Evolutionary conservation across 2,797 vertebrate species (phyloP), one percentile per base, ranked within the genome.

Genomic region (Pangasius djambal): DNA sequence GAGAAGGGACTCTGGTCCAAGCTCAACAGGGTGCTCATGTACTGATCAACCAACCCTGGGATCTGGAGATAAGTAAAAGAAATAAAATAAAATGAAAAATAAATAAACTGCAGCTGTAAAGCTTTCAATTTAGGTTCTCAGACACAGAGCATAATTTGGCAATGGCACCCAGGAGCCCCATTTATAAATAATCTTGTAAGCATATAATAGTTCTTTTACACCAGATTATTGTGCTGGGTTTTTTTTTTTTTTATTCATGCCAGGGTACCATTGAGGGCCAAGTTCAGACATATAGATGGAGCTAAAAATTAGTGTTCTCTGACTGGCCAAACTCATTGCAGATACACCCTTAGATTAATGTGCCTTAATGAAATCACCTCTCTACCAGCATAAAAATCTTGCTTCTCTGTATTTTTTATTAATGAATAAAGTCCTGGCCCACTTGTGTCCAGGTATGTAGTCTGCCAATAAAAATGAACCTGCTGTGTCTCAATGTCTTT

Each of bases 1-100:
- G 96, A 97, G 87, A 92, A 96, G 67, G 97, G 96, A 94, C 92
- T 97, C 92, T 97, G 97, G 44, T 99, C 98, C 63, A 99, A 94
- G 91, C 94, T 96, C 87, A 99, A 92, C 91, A 99, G 94, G 28
- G 97, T 96, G 79, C 95, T 95, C 1, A 99, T 94, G 92, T 98
- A 99, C 91, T 98, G 95, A 88, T 97, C 97, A 70, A 97, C 97
- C 92, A 99, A 95, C 40, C 96, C 97, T 0, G 97, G 94, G 90
- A 95, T 97, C 99, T 99, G 93, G 77, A 77, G 37, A 94, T 82
- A 44, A 70, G 90, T 2, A n/a, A 90, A 85, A 6, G 82, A 88
- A 85, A 18, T 18, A 18, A 78, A 78, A 52, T 4, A n/a, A 52
- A 31, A n/a, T 8, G 12, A 78, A 50, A 8, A 79, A 75, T 7